A percentile compares a stretch with the other conserved stretches of the same genome.
phyloP scores from a whole-genome alignment of 2,797 vertebrate species.

The Pristis pectinata region DNA sequence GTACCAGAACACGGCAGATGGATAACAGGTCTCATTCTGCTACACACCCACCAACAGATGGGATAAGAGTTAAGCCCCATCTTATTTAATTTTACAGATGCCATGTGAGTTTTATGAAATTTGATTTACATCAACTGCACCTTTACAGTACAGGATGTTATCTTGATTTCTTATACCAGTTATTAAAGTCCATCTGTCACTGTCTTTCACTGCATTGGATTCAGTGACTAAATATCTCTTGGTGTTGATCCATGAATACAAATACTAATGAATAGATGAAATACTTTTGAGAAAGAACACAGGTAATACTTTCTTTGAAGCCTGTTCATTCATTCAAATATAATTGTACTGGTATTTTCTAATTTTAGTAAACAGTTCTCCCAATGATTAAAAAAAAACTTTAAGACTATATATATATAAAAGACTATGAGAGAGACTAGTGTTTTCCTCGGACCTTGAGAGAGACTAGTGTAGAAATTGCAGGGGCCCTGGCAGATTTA shows the following conservation, averaged over 20 bases:
- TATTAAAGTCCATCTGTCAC: slow-evolving; percentile 26
- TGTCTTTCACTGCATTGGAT: neutral
- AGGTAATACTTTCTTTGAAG: neutral
- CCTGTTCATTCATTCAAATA: neutral
- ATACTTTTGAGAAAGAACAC: neutral
- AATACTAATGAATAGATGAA: neutral
- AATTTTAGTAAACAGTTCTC: neutral
- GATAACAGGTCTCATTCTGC: slow-evolving; percentile 2
- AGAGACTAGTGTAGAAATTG: no score
- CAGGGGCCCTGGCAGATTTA: no score
- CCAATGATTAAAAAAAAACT: neutral
- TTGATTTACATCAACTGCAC: neutral
- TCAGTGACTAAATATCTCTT: neutral
- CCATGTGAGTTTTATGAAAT: neutral
- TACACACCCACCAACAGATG: neutral
- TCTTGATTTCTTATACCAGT: neutral
- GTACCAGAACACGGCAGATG: neutral
- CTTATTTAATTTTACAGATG: neutral
- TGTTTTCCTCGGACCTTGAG: no score
- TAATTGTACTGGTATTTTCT: neutral
- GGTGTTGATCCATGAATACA: neutral
- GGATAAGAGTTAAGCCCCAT: neutral
- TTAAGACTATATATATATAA: neutral
- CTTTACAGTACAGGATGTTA: neutral
- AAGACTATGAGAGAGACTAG: no score